phyloP scores from a whole-genome alignment of 1,140 invertebrate species.

The Tyrophagus putrescentiae region DNA sequence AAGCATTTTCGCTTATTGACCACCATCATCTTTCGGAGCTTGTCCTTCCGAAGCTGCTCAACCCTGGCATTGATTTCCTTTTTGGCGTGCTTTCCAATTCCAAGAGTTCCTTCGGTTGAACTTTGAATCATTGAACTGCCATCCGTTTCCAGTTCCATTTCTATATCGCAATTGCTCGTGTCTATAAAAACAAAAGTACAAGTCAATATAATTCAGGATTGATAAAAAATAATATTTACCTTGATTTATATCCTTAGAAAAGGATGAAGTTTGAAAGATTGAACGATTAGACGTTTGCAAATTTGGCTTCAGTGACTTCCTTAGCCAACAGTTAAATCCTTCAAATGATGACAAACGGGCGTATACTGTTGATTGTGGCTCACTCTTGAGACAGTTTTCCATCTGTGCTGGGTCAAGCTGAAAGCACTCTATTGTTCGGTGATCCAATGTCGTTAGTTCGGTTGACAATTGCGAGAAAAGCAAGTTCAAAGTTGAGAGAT shows the following conservation, averaged over 20 bases:
- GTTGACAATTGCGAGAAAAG: constrained; percentile 52
- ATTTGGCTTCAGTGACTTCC: too few species aligned
- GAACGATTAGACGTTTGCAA: too few species aligned
- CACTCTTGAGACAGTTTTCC: constrained; percentile 44
- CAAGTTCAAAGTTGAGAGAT: constrained; percentile 53
- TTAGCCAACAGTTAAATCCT: too few species aligned
- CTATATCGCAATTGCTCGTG: too few species aligned
- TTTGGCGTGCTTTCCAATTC: constrained; percentile 1
- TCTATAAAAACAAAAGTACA: too few species aligned
- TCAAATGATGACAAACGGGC: too few species aligned
- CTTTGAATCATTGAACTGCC: too few species aligned
- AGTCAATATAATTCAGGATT: too few species aligned
- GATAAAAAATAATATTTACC: too few species aligned
- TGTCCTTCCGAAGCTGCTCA: not conserved
- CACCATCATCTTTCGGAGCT: not conserved
- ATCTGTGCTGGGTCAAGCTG: constrained; percentile 55
- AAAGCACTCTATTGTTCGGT: constrained; percentile 57
- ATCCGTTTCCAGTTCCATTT: too few species aligned
- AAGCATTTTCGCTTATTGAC: not conserved
- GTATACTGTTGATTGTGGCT: constrained; percentile 1
- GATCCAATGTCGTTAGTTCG: constrained; percentile 59
- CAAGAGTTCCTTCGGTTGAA: not conserved
- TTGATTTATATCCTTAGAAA: too few species aligned
- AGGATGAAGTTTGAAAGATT: too few species aligned
- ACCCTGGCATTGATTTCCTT: not conserved